phyloP scores from a whole-genome alignment of 2,888 invertebrate species.

The Lithophane semibrunnea region DNA sequence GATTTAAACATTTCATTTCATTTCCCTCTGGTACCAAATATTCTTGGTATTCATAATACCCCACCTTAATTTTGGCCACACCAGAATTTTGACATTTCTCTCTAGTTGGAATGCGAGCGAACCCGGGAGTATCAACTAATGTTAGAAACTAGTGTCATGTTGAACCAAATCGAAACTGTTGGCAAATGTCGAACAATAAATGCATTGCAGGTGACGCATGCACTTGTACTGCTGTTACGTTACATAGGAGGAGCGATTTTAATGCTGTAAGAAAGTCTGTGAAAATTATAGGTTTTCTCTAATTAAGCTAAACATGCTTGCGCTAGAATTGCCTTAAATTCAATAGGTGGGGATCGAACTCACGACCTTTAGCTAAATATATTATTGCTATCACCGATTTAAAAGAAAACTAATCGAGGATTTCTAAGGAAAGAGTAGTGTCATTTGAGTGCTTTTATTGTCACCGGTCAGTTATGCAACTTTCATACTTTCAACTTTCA shows the following conservation, averaged over 20 bases:
- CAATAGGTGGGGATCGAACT: neutral
- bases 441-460: neutral
- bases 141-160: constrained; percentile 58
- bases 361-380: too few species aligned
- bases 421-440: neutral
- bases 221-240: neutral
- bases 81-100: constrained; percentile 11
- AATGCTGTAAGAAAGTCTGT: too few species aligned
- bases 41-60: neutral
- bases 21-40: neutral
- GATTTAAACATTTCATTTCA: neutral
- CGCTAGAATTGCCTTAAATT: neutral
- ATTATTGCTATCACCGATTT: neutral
- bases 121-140: constrained; percentile 45
- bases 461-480: neutral
- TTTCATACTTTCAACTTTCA: too few species aligned
- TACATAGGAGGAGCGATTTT: constrained; percentile 37
- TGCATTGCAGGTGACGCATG: constrained; percentile 63
- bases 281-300: neutral
- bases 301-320: neutral
- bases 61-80: too few species aligned
- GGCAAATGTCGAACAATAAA: constrained; percentile 69
- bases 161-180: constrained; percentile 63
- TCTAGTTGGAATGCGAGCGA: constrained; percentile 37
- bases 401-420: neutral